Conservation (phyloP, 2,888 invertebrate genomes). For the Clostera curtula region DNA sequence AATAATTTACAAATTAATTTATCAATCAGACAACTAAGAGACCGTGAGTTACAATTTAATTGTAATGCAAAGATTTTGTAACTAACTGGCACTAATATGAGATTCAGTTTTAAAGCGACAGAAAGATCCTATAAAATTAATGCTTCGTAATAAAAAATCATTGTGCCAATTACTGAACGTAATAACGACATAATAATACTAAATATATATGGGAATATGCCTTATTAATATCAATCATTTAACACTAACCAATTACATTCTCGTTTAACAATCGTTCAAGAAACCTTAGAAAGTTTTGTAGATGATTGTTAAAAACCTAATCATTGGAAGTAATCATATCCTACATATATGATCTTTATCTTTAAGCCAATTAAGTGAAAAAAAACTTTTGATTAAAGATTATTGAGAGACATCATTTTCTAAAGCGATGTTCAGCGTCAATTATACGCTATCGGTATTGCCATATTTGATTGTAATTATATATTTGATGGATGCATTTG, state of each 20-base stretch:
- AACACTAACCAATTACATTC: constrained; percentile 2
- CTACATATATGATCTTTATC: constrained; percentile 14
- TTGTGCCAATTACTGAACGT: too few relatives aligned
- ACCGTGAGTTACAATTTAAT: too few relatives aligned
- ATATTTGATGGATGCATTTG: constrained; percentile 20
- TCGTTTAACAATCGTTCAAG: neutral
- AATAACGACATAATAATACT: constrained; percentile 4
- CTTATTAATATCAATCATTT: constrained; percentile 13
- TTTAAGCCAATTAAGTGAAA: constrained; percentile 17
- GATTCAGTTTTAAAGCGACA: too few relatives aligned
- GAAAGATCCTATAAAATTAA: too few relatives aligned
- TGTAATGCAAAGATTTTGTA: too few relatives aligned
- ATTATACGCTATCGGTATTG: constrained; percentile 23
- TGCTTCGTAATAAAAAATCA: too few relatives aligned
- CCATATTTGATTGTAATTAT: constrained; percentile 25
- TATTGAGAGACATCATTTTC: constrained; percentile 11
- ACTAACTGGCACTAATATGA: too few relatives aligned
- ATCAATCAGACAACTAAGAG: too few relatives aligned
- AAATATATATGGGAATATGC: constrained; percentile 12
- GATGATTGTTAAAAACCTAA: constrained; percentile 15
- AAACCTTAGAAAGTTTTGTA: too few relatives aligned
- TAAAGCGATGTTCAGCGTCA: constrained; percentile 19
- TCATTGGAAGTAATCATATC: constrained; percentile 10
- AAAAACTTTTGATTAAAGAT: constrained; percentile 13
- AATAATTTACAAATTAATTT: too few relatives aligned